A percentile compares a stretch with the other conserved stretches of the same genome.
phyloP scores from a whole-genome alignment of 1,140 invertebrate species.

The Drosophila funebris region DNA sequence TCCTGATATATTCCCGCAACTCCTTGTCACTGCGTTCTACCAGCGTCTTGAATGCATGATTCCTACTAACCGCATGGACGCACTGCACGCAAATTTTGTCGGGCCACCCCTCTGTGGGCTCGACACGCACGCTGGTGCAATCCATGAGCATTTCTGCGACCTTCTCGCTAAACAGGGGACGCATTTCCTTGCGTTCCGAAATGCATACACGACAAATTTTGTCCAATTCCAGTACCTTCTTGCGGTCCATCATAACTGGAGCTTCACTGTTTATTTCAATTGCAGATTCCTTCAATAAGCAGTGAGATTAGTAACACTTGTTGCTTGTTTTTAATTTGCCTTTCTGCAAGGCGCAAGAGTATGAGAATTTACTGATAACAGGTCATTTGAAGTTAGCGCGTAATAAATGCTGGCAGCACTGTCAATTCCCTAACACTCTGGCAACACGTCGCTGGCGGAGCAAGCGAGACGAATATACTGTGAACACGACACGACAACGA shows the following conservation, averaged over 20 bases:
- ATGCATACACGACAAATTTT: conserved; percentile 87
- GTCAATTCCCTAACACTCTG: conserved; percentile 3
- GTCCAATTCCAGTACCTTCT: conserved; percentile 84
- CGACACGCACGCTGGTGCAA: conserved; percentile 85
- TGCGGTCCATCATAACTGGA: conserved; percentile 68
- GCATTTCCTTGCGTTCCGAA: conserved; percentile 86
- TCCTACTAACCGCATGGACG: conserved; percentile 86
- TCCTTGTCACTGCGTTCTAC: conserved; percentile 85
- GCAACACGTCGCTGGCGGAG: conserved; percentile 20
- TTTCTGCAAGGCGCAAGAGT: conserved; percentile 2
- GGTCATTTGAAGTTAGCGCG: conserved; percentile 6
- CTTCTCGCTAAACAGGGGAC: conserved; percentile 86
- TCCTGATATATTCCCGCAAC: conserved; percentile 83
- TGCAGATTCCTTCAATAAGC: conserved; percentile 11
- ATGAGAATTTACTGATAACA: conserved; percentile 40
- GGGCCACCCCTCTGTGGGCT: conserved; percentile 85
- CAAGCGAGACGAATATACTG: conserved; percentile 56
- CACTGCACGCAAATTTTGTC: conserved; percentile 86
- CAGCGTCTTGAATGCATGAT: conserved; percentile 85
- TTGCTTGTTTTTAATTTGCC: not conserved
- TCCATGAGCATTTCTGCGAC: conserved; percentile 87
- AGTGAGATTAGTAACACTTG: conserved; percentile 7
- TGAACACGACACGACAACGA: conserved; percentile 31
- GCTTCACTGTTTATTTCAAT: not conserved
- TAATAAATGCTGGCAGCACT: conserved; percentile 28